Conservation (phyloP, 2,888 invertebrate genomes). For the Troglohyphantes excavatus region DNA sequence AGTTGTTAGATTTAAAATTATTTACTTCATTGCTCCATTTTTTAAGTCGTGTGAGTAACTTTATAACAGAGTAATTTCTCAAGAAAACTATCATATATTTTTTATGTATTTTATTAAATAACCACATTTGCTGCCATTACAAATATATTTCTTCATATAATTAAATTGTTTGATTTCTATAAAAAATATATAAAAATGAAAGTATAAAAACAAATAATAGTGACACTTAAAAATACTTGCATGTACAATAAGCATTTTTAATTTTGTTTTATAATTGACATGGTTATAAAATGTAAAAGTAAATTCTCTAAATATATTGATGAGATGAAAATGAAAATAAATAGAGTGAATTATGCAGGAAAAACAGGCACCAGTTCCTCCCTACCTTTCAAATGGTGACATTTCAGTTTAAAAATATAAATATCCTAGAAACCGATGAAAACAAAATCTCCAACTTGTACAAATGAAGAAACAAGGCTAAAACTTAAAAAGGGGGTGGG, state of each 20-base stretch:
- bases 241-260: too few relatives aligned
- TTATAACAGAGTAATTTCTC: too few relatives aligned
- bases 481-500: too few relatives aligned
- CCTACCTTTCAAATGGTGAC: background rate
- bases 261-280: too few relatives aligned
- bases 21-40: too few relatives aligned
- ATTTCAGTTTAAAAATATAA: conserved; percentile 16
- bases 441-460: too few relatives aligned
- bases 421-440: conserved; percentile 27
- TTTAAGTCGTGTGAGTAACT: too few relatives aligned
- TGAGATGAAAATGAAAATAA: conserved; percentile 41
- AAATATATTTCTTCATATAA: conserved; percentile 8
- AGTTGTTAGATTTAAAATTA: too few relatives aligned
- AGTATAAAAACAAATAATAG: background rate
- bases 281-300: too few relatives aligned
- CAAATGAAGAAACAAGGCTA: too few relatives aligned
- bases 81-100: background rate
- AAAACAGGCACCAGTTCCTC: background rate
- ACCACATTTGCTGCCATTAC: background rate
- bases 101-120: conserved; percentile 21
- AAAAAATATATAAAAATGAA: background rate
- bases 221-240: too few relatives aligned
- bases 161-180: background rate
- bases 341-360: conserved; percentile 37
- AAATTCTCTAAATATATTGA: background rate